Evolutionary conservation across 2,888 invertebrate genomes (phyloP), one percentile per base, ranked within the genome.

Genomic region (Taenaris catops): DNA sequence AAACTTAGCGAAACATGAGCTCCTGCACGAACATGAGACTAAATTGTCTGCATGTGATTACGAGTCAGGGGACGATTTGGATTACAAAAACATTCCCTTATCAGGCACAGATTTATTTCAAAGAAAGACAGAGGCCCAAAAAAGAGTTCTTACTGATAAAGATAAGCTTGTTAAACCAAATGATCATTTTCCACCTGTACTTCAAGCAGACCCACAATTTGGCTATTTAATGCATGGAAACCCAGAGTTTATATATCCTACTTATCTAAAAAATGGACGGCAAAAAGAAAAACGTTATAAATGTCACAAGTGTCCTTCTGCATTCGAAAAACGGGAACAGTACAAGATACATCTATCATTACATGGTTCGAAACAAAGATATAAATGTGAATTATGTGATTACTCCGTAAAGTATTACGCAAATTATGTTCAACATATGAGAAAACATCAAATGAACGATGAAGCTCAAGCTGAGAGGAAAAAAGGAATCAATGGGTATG

Each of bases 371-470:
- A 92, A 93, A 55, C 94, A 95, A 67, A 89, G 93, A 41, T 96
- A 94, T 66, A 92, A 91, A 51, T 96, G 96, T 76, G 92, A 93
- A 53, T 87, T 91, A 23, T 96, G 96, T 70, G 96, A 96, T 74
- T 96, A 96, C 71, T 94, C 95, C 1, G 96, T 96, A 0, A 94
- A 94, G 54, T 94, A 94, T 65, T 94, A 93, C 54, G 94, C 95
- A 1, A 94, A 95, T 63, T 93, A 93, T 52, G 91, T 92, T 18
- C 95, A 95, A 63, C 96, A 96, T 61, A 86, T 92, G 75, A 91
- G 92, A 41, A 93, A 95, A 58, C 96, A 96, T 65, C 90, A 92
- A 61, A 89, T 90, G 67, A 91, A 91, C 44, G 91, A 90, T 19
- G 90, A 92, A 51, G 91, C 92, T 4, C 88, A 88, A 48, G 90